Conservation (phyloP, 1,140 invertebrate species). For the Bombyx mandarina region DNA sequence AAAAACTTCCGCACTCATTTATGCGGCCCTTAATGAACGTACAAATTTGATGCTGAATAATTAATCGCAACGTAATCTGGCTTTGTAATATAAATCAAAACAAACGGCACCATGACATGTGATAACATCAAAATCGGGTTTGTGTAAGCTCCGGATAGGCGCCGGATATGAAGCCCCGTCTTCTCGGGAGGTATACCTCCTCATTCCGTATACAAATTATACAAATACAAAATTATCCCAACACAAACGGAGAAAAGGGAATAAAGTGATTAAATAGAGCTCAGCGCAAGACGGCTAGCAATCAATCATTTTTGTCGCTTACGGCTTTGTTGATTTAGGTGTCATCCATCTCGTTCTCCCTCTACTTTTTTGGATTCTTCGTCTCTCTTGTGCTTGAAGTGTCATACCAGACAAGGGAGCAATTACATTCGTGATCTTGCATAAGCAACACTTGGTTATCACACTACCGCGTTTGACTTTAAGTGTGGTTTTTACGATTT, state of each 20-base stretch:
- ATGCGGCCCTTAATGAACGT: too few species aligned
- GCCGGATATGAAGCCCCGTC: conserved; percentile 48
- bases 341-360: conserved; percentile 38
- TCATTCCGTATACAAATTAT: conserved; percentile 69
- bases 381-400: conserved; percentile 47
- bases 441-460: conserved; percentile 70
- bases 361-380: conserved; percentile 17
- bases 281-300: conserved; percentile 69
- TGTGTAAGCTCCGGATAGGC: conserved; percentile 38
- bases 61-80: conserved; percentile 19
- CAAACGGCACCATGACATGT: conserved; percentile 35
- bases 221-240: conserved; percentile 70
- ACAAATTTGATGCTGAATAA: conserved; percentile 3
- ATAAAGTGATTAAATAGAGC: conserved; percentile 74
- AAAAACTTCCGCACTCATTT: too few species aligned
- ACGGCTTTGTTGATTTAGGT: conserved; percentile 55
- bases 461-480: conserved; percentile 62
- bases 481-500: conserved; percentile 57
- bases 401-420: conserved; percentile 69
- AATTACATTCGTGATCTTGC: conserved; percentile 73
- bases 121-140: conserved; percentile 51
- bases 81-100: conserved; percentile 33
- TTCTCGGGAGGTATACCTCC: conserved; percentile 43
- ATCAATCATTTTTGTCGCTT: conserved; percentile 72
- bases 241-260: conserved; percentile 71